Evolutionary conservation across 2,888 invertebrate genomes (phyloP), one percentile per base, ranked within the genome.

Genomic region (Pristionchus exspectatus): DNA sequence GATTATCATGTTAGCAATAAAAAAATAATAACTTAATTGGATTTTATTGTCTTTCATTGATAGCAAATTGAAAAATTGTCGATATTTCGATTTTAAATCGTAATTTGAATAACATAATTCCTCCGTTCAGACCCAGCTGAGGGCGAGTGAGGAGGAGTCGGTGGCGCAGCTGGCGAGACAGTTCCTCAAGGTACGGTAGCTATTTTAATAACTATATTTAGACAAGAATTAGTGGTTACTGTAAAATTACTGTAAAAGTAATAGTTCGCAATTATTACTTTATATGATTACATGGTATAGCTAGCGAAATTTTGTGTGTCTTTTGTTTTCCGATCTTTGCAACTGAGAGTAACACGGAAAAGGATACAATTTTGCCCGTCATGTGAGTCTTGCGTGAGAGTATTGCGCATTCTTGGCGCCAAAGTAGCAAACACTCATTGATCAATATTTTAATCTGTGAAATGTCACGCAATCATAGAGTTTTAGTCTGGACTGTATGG

Each of bases 111-210:
- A n/a, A 27, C 27, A 69, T 69, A 18, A 4, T 69, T 59, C 14
- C 69, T 7, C 69, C 30, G 14, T 69, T 16, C 84, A 84, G 84
- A 44, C 5, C 16, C 56, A 84, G 56, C 56, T 84, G 56, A 56
- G 27, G 54, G 24, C 84, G 56, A 59, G 84, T 24, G 84, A 84
- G 84, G 56, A 84, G 84, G 84, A 84, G 24, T 56, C 84, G 27
- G 56, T 84, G 27, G 56, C 33, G 54, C 27, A 18, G 27, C 84
- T 30, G 84, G 56, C 84, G 27, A 54, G 33, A 27, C 84, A 56
- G 56, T 84, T 84, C 56, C 59, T 84, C 33, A 59, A 56, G 84
- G 84, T 84, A 56, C 77, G 77, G 69, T 69, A 69, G 30, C 69
- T 30, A 69, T 69, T 69, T 69, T n/a, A 27, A 27, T 69, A 10